A percentile compares a stretch with the other conserved stretches of the same genome.
Conservation (phyloP, 2,797 vertebrate genomes). For the Nyctalus aviator region DNA sequence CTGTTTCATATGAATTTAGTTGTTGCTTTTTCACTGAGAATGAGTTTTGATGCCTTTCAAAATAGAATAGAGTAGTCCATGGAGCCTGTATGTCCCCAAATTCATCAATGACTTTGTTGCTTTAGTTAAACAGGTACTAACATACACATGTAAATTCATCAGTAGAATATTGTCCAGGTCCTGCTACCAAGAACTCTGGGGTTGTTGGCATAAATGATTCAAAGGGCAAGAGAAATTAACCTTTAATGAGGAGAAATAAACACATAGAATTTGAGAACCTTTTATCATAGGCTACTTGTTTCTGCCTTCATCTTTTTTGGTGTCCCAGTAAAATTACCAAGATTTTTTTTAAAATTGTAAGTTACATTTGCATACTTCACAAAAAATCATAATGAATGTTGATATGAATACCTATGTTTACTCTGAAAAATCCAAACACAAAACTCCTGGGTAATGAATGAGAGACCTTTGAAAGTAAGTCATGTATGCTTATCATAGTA, state of each 20-base stretch:
- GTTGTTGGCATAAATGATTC: slow-evolving; percentile 44
- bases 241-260: neutral
- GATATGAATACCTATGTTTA: neutral
- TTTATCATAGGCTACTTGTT: neutral
- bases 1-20: slow-evolving; percentile 51
- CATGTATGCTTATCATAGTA: neutral
- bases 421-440: neutral
- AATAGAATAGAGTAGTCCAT: slow-evolving; percentile 52
- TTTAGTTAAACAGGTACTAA: slow-evolving; percentile 34
- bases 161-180: slow-evolving; percentile 49
- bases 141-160: neutral
- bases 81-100: neutral
- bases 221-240: slow-evolving; percentile 2
- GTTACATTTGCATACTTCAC: slow-evolving; percentile 32
- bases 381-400: slow-evolving; percentile 36
- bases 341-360: slow-evolving; percentile 41
- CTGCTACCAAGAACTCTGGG: slow-evolving; percentile 25
- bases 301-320: neutral
- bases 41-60: slow-evolving; percentile 52
- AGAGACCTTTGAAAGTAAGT: slow-evolving; percentile 34
- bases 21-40: slow-evolving; percentile 47
- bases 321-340: neutral
- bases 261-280: neutral
- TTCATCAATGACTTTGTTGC: slow-evolving; percentile 57
- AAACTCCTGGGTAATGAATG: slow-evolving; percentile 43